Percentiles rank a stretch among this genome's conserved stretches.
Conservation (phyloP, 2,113 vertebrate genomes). For the Amphilophus citrinellus region DNA sequence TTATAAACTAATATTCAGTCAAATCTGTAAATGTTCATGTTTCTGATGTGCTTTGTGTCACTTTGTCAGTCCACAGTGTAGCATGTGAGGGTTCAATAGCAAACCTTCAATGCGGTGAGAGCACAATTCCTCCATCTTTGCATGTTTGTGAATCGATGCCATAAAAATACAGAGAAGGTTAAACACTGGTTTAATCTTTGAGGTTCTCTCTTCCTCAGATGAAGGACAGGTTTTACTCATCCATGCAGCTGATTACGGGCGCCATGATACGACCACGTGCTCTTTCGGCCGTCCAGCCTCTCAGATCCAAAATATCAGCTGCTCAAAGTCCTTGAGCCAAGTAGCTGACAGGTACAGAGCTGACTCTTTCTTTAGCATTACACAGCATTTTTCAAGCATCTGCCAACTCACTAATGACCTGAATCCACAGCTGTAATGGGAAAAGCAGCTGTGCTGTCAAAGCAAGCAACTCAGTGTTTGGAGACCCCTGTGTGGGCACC, state of each 20-base stretch:
- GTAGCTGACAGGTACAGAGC: slow-evolving; percentile 15
- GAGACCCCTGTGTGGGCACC: slow-evolving; percentile 24
- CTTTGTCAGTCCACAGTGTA: background rate
- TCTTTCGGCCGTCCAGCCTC: background rate
- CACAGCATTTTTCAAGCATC: background rate
- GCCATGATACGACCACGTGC: slow-evolving; percentile 41
- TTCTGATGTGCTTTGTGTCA: background rate
- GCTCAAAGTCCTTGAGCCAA: fast-evolving
- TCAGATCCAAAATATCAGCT: background rate
- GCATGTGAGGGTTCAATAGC: background rate
- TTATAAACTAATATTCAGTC: background rate
- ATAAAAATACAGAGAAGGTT: too few relatives aligned
- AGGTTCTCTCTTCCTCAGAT: slow-evolving; percentile 6
- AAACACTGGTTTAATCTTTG: background rate
- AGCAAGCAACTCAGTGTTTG: slow-evolving; percentile 24
- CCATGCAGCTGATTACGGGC: slow-evolving; percentile 24
- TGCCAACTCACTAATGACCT: background rate
- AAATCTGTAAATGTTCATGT: background rate
- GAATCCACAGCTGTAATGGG: slow-evolving; percentile 49
- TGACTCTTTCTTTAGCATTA: background rate
- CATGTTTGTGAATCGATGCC: background rate
- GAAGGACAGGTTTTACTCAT: slow-evolving; percentile 17
- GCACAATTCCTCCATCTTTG: background rate
- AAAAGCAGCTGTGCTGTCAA: slow-evolving; percentile 31
- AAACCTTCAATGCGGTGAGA: slow-evolving; percentile 15